Base-by-base conservation (phyloP, 2,888 invertebrate genomes). In the Cheilosia soror region DNA sequence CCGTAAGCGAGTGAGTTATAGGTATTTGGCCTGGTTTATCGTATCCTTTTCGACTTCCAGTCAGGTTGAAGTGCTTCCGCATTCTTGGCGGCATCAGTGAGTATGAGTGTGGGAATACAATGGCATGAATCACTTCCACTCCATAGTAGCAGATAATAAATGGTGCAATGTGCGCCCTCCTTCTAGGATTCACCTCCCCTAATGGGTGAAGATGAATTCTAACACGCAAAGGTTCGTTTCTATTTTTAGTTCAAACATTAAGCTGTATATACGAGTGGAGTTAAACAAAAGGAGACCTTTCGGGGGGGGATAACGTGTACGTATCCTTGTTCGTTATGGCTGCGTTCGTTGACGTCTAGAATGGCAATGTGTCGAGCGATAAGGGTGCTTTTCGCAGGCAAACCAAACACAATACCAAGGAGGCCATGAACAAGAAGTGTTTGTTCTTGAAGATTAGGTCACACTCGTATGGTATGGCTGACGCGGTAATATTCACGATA, bases 141-240 rank as follows among this genome's bases (percentile, higher is more conserved):
- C 13, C 69, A 62, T 55, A 51, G 69, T 78, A 47, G 15, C 60
- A 47, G 20, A 78, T 78, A 63, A 71, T 69, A 78, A 62, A 71
- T 68, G 69, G 62, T 69, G 81, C 76, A 81, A 42, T 60, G 75
- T 33, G 47, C 25, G 33, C 47, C 15, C 7, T 20, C 25, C 31
- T 15, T 2, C 27, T 42, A 6, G 37, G 11, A 37, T 6, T 60
- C 53, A 44, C 62, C 42, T n/a, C 47, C 15, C 44, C 47, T 20
- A 5, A n/a, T 0, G 42, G n/a, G 5, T 4, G 42, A 42, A 40
- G 20, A 37, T 37, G 44, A 42, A 42, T 40, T 63, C 31, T 71
- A 60, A 73, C 83, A 78, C 78, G 78, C 83, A 83, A 78, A 62
- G 82, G 78, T 72, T 71, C 65, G 37, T 55, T 83, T 40, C 78